Base-by-base conservation (phyloP, 2,888 invertebrate species). In the Ochropleura plecta region DNA sequence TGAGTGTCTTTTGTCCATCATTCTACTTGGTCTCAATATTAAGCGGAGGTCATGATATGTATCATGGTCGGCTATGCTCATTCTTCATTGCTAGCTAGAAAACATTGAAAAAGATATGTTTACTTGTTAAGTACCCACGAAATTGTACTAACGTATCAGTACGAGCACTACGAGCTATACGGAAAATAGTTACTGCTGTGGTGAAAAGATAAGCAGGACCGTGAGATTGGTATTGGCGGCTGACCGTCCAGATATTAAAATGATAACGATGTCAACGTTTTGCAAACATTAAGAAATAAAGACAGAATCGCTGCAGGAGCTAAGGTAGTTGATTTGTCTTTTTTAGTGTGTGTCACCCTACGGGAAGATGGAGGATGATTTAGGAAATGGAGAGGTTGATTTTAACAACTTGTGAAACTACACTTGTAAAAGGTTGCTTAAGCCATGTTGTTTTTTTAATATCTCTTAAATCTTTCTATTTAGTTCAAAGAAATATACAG, bases 191-290 rank as follows among this genome's bases (percentile, higher is more conserved):
- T 51, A 20, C 42, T 8, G 20, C 48, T 30, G 18, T 30, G 40
- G 44, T 46, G 18, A 18, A 60, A 76, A 60, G 67, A 77, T 66
- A 77, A 60, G 18, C 42, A 49, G 60, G 55, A 63, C 12, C 44
- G 49, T 66, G 65, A 53, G 49, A 60, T 75, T 51, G 40, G 30
- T 59, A 44, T 65, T 46, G 63, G 30, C 44, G 40, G n/a, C 75
- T 76, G 57, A 65, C 40, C 49, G 18, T 30, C 0, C 49, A 40
- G 64, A 49, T 49, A 57, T 46, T 46, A 75, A 51, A 76, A 51
- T 59, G 30, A 76, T 64, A 76, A 75, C 44, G 44, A 59, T 51
- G 40, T 51, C 59, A 60, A 67, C 20, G 44, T 14, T 65, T 75
- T 51, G n/a, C 12, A 10, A 64, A 40, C n/a, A 64, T 49, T 49